phyloP scores from a whole-genome alignment of 2,113 vertebrate species.

The Stegastes partitus region DNA sequence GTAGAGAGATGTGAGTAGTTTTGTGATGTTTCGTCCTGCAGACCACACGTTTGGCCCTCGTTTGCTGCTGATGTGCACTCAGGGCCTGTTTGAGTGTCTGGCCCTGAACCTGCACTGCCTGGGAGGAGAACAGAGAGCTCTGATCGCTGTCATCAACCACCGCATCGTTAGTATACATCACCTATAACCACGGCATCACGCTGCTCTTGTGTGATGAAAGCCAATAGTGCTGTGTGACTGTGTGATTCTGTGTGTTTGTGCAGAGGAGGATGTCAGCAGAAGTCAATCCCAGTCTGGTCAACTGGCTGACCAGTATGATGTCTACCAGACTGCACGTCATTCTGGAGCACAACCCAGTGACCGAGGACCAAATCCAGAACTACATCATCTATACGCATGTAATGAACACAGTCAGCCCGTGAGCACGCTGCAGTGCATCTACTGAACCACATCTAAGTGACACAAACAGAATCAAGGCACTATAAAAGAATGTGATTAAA shows the following conservation, averaged over 20 bases:
- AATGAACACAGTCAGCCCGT: not conserved
- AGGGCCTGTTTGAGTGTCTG: slow-evolving; percentile 90
- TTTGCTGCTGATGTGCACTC: slow-evolving; percentile 89
- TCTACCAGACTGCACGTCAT: slow-evolving; percentile 89
- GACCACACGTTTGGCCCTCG: slow-evolving; percentile 88
- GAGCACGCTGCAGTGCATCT: no score
- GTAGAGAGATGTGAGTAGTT: not conserved
- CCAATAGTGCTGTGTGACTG: not conserved
- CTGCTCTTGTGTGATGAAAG: not conserved
- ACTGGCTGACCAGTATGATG: slow-evolving; percentile 92
- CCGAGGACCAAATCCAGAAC: slow-evolving; percentile 86
- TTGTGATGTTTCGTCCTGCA: slow-evolving; percentile 11
- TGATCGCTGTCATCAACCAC: slow-evolving; percentile 90
- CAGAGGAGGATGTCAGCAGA: slow-evolving; percentile 90
- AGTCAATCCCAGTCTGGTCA: slow-evolving; percentile 90
- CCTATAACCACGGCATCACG: rapidly evolving
- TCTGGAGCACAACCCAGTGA: slow-evolving; percentile 90
- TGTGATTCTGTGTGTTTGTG: not conserved
- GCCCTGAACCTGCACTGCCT: slow-evolving; percentile 91
- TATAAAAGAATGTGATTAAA: no score
- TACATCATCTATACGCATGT: slow-evolving; percentile 82
- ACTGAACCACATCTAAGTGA: not conserved
- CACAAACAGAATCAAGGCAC: not conserved
- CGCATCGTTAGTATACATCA: slow-evolving; percentile 85
- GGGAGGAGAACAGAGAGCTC: slow-evolving; percentile 87